Percentiles rank a stretch among this genome's conserved stretches.
phyloP scores from a whole-genome alignment of 2,888 invertebrate species.

The Ramazzottius varieornatus region DNA sequence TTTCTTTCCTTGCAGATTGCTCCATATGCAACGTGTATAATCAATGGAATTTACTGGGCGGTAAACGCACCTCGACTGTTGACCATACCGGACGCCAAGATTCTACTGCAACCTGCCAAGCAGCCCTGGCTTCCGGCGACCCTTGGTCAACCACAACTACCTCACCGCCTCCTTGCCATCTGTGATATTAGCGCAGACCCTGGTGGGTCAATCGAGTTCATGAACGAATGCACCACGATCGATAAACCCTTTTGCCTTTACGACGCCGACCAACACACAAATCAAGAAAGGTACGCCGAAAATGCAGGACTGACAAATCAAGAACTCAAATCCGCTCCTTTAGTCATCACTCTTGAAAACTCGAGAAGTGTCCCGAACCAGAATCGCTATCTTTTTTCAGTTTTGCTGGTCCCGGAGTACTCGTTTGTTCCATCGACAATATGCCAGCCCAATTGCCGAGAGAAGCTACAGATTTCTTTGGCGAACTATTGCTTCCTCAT shows the following conservation, averaged over 20 bases:
- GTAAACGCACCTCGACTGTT: conserved; percentile 55
- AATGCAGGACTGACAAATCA: too few species aligned
- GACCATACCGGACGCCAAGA: conserved; percentile 92
- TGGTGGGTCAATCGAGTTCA: conserved; percentile 91
- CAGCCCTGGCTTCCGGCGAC: conserved; percentile 45
- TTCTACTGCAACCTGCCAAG: conserved; percentile 54
- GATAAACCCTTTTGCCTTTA: conserved; percentile 98
- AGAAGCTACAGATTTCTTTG: conserved; percentile 92
- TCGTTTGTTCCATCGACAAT: conserved; percentile 99
- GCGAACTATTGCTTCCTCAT: conserved; percentile 65
- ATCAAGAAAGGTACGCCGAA: conserved; percentile 43
- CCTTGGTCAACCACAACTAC: conserved; percentile 57
- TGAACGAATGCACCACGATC: conserved; percentile 98
- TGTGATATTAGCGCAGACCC: conserved; percentile 98
- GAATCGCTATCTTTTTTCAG: conserved; percentile 25
- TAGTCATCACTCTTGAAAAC: too few species aligned
- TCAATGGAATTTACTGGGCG: conserved; percentile 98
- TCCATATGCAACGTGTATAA: conserved; percentile 78
- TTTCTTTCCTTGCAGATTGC: conserved; percentile 38
- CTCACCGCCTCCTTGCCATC: conserved; percentile 64
- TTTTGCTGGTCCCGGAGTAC: conserved; percentile 79
- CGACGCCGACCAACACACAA: conserved; percentile 89
- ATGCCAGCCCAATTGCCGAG: conserved; percentile 97
- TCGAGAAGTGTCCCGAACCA: too few species aligned
- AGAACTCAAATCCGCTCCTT: too few species aligned